Evolutionary conservation across 1,140 invertebrate genomes (phyloP).

Genomic region (Heliconius melpomene): DNA sequence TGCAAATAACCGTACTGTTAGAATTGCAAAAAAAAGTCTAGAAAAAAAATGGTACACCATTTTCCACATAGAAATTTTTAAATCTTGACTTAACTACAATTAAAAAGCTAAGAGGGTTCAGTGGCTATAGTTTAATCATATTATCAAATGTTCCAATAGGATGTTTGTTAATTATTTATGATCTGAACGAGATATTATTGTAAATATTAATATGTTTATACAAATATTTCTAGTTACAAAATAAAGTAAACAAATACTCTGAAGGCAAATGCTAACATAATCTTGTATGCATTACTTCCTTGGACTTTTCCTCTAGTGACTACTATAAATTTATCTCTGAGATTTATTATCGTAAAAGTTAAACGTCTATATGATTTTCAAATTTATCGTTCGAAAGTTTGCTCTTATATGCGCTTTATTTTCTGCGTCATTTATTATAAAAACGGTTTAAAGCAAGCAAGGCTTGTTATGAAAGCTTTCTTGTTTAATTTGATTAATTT

Average conservation of each 20-base stretch:
- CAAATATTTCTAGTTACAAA: neutral
- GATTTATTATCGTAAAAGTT: constrained; percentile 50
- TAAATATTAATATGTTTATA: too few relatives aligned
- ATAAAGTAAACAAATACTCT: neutral
- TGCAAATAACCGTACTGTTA: constrained; percentile 30
- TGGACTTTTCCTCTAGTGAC: constrained; percentile 50
- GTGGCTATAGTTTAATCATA: too few relatives aligned
- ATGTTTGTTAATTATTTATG: too few relatives aligned
- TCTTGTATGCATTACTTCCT: constrained; percentile 51
- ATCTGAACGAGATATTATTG: too few relatives aligned
- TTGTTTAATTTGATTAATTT: neutral
- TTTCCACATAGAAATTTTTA: too few relatives aligned
- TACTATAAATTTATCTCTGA: constrained; percentile 54
- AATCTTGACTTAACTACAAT: too few relatives aligned
- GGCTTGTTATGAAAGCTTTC: constrained; percentile 1
- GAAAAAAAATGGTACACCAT: neutral
- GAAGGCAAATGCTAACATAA: constrained; percentile 52
- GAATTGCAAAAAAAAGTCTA: neutral
- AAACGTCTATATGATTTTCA: constrained; percentile 38
- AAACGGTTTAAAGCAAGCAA: neutral
- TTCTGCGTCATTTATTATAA: constrained; percentile 10
- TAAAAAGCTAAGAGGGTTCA: too few relatives aligned
- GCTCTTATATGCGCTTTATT: constrained; percentile 13
- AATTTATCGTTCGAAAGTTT: constrained; percentile 32
- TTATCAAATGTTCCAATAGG: too few relatives aligned